phyloP scores from a whole-genome alignment of 2,113 vertebrate species.

The Lipophrys pholis region DNA sequence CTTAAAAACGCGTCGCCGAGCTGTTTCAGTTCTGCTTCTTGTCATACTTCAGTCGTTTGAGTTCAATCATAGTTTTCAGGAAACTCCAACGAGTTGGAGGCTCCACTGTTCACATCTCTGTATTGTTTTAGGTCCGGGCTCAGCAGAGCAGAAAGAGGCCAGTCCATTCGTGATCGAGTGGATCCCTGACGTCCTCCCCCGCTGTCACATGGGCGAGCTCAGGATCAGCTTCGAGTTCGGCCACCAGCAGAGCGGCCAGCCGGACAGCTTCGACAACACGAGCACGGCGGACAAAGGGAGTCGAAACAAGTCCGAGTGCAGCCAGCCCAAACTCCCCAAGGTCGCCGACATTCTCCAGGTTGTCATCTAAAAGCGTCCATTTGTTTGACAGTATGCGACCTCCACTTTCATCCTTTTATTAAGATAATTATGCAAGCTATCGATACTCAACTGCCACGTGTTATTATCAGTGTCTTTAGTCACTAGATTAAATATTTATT shows the following conservation, averaged over 20 bases:
- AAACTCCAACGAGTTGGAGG: too few relatives aligned
- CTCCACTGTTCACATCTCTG: too few relatives aligned
- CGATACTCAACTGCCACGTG: neutral
- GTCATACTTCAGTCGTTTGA: too few relatives aligned
- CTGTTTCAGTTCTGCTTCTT: too few relatives aligned
- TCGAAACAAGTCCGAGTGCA: conserved; percentile 34
- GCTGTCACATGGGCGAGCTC: conserved; percentile 88
- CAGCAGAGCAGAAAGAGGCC: conserved; percentile 86
- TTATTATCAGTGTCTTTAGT: neutral
- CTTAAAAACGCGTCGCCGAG: too few relatives aligned
- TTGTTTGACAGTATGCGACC: too few relatives aligned
- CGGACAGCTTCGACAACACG: conserved; percentile 49
- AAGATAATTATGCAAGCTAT: conserved; percentile 9
- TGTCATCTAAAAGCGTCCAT: conserved; percentile 5
- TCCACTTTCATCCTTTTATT: neutral
- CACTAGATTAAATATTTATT: conserved; percentile 1
- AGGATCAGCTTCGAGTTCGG: conserved; percentile 90
- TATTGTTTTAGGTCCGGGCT: conserved; percentile 77
- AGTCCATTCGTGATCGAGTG: conserved; percentile 91
- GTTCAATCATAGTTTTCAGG: too few relatives aligned
- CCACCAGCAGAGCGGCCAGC: conserved; percentile 86
- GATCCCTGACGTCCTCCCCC: conserved; percentile 91
- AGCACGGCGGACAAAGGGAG: conserved; percentile 26
- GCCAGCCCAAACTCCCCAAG: conserved; percentile 26
- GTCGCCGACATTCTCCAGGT: conserved; percentile 55